Conservation (phyloP, 2,797 vertebrate species). For the Adelosebastes latens region DNA sequence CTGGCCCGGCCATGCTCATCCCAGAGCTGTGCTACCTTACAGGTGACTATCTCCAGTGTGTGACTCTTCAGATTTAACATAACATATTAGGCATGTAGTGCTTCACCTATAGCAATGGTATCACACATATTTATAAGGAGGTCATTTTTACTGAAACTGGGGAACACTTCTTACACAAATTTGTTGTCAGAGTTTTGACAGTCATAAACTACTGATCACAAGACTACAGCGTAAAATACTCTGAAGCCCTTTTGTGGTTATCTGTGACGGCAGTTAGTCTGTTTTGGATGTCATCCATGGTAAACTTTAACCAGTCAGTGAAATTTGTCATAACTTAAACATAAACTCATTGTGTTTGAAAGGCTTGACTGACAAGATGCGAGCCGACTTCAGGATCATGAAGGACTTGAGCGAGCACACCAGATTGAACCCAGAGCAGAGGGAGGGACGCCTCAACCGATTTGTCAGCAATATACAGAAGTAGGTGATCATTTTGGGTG, state of each 20-base stretch:
- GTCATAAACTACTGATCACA: background rate
- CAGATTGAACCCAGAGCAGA: constrained; percentile 86
- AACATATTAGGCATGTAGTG: background rate
- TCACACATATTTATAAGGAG: background rate
- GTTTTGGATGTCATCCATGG: background rate
- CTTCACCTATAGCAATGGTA: too few species aligned
- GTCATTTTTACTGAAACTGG: background rate
- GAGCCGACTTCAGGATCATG: constrained; percentile 91
- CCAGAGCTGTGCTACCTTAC: constrained; percentile 96
- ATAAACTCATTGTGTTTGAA: background rate
- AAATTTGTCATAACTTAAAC: background rate
- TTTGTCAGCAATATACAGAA: constrained; percentile 85
- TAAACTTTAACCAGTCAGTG: background rate
- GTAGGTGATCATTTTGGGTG: constrained; percentile 66
- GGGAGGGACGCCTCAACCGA: constrained; percentile 84
- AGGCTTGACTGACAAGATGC: constrained; percentile 96
- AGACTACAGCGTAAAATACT: background rate
- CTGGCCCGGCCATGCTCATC: constrained; percentile 88
- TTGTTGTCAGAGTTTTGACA: background rate
- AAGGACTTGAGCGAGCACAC: constrained; percentile 90
- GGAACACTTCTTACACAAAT: background rate
- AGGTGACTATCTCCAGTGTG: constrained; percentile 73
- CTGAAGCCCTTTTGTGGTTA: background rate
- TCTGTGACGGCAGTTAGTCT: background rate
- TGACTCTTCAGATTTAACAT: background rate